These are phyloP conservation scores for Neosalanx taihuensis DNA, from an alignment of 2,797 vertebrate species.

Conservation along the genomic window DNA sequence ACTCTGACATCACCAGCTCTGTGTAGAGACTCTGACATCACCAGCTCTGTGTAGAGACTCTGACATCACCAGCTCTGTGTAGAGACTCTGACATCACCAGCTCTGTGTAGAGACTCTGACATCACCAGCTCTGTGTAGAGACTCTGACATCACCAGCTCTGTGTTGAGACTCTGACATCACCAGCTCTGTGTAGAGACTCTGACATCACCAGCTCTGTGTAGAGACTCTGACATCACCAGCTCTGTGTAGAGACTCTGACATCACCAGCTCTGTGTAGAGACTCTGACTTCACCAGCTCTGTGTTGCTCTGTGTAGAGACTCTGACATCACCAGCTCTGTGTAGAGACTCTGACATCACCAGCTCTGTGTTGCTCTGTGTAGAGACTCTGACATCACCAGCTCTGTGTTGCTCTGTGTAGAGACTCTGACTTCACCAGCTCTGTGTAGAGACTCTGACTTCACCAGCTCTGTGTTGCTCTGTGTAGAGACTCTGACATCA, in stretches of 20 bases:
- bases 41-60: conserved; percentile 46
- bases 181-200: too few species aligned
- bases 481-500: conserved; percentile 68
- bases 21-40: conserved; percentile 69
- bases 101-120: neutral
- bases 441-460: conserved; percentile 64
- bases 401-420: conserved; percentile 47
- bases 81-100: neutral
- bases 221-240: too few species aligned
- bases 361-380: neutral
- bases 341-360: neutral
- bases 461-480: neutral
- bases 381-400: conserved; percentile 72
- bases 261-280: too few species aligned
- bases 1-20: neutral
- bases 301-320: neutral
- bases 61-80: too few species aligned
- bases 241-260: too few species aligned
- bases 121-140: too few species aligned
- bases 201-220: too few species aligned
- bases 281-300: neutral
- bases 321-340: neutral
- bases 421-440: neutral
- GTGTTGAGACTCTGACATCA: too few species aligned
- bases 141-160: conserved; percentile 31